phyloP scores from a whole-genome alignment of 1,140 invertebrate genomes.

The Stenopsyche tienmushanensis region DNA sequence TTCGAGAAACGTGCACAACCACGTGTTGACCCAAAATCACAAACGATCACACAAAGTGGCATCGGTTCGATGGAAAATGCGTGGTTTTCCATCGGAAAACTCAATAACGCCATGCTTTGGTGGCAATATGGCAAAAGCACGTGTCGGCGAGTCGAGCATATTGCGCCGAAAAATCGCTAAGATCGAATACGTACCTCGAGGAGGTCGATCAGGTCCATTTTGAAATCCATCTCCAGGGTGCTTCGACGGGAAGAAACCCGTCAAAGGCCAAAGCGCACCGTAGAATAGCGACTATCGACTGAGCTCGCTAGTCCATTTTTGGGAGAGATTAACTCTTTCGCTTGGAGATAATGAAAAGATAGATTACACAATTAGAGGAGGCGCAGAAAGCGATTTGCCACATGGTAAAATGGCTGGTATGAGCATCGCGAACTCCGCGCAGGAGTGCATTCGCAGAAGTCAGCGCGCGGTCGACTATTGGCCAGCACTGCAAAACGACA shows the following conservation, averaged over 20 bases:
- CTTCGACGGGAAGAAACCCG: conserved; percentile 31
- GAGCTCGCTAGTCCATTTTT: conserved; percentile 30
- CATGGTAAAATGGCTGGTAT: not conserved
- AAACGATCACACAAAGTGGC: too few species aligned
- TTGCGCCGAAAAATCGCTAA: not conserved
- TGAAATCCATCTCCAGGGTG: conserved; percentile 50
- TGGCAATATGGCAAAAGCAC: too few species aligned
- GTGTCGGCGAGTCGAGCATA: too few species aligned
- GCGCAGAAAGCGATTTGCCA: not conserved
- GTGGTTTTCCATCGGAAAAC: too few species aligned
- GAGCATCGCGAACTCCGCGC: not conserved
- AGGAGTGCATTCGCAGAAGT: not conserved
- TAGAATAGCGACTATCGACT: conserved; percentile 44
- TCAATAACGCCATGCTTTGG: too few species aligned
- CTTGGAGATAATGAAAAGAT: not conserved
- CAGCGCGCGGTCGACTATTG: not conserved
- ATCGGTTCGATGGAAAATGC: too few species aligned
- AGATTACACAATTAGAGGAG: not conserved
- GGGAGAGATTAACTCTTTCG: not conserved
- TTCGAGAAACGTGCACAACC: too few species aligned
- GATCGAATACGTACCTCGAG: conserved; percentile 48
- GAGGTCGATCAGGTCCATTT: conserved; percentile 53
- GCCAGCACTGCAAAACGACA: conserved; percentile 1
- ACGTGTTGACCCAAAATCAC: too few species aligned
- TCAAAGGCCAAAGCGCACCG: conserved; percentile 38